A percentile compares a stretch with the other conserved stretches of the same genome.
Evolutionary conservation across 2,113 vertebrate genomes (phyloP).

Genomic region (Chelonoidis abingdonii): DNA sequence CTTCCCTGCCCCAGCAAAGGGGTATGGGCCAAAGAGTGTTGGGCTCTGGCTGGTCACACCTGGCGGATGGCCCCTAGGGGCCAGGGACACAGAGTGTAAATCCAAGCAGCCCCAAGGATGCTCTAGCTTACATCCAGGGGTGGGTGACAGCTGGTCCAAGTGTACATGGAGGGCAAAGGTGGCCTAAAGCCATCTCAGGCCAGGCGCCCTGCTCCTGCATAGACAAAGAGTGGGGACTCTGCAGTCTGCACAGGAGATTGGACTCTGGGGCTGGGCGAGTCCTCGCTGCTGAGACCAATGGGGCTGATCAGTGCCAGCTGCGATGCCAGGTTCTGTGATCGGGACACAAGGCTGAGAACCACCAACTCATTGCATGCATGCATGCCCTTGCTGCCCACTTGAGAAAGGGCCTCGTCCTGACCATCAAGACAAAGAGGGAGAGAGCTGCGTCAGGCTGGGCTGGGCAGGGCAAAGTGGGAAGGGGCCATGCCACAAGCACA

Average conservation of each 20-base stretch:
- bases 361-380: rapidly evolving
- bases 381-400: rapidly evolving
- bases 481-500: not conserved
- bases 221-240: too few relatives aligned
- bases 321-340: not conserved
- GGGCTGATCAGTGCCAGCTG: not conserved
- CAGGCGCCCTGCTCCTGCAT: not conserved
- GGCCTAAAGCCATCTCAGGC: not conserved
- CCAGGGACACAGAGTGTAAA: not conserved
- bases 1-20: not conserved
- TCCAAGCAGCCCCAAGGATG: not conserved
- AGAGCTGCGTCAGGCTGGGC: not conserved
- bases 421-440: not conserved
- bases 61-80: not conserved
- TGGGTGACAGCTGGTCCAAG: not conserved
- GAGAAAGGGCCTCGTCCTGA: not conserved
- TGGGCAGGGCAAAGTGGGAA: not conserved
- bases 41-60: not conserved
- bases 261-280: not conserved
- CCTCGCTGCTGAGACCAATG: not conserved
- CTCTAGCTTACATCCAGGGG: not conserved
- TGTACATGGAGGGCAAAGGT: not conserved
- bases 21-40: not conserved
- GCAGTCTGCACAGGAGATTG: too few relatives aligned
- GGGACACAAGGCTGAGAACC: not conserved